Conservation (phyloP, 2,113 vertebrate species). For the Microcebus tavaratra region DNA sequence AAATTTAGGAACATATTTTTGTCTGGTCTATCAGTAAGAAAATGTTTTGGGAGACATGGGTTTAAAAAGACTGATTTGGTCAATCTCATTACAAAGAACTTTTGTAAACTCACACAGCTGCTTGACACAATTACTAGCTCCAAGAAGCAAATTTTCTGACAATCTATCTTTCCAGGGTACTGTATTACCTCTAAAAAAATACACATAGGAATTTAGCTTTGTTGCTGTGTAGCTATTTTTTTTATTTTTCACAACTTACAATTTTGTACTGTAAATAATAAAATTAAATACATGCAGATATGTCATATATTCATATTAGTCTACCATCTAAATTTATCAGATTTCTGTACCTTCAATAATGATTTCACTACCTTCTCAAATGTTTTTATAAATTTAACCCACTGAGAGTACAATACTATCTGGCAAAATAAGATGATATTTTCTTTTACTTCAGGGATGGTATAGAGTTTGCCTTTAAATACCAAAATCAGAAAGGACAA, state of each 20-base stretch:
- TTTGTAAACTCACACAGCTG: background rate
- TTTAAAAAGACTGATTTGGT: slow-evolving; percentile 43
- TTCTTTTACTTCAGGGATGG: slow-evolving; percentile 90
- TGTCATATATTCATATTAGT: background rate
- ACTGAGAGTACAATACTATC: background rate
- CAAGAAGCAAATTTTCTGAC: background rate
- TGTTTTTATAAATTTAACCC: slow-evolving; percentile 26
- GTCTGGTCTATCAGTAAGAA: background rate
- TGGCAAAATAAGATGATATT: slow-evolving; percentile 42
- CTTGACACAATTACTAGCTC: background rate
- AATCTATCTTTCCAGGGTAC: background rate
- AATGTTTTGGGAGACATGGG: background rate
- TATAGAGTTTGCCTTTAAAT: slow-evolving; percentile 99
- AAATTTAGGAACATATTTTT: slow-evolving; percentile 24
- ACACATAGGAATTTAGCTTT: background rate
- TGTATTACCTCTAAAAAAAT: background rate
- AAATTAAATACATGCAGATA: slow-evolving; percentile 2
- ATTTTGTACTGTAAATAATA: slow-evolving; percentile 19
- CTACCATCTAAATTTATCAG: slow-evolving; percentile 21
- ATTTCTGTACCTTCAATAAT: background rate
- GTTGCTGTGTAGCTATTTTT: background rate
- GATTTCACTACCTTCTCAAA: slow-evolving; percentile 34
- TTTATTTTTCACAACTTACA: background rate
- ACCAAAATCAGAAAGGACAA: slow-evolving; percentile 96
- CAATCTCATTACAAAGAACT: background rate